Percentiles rank a stretch among this genome's conserved stretches.
phyloP scores from a whole-genome alignment of 2,113 vertebrate species.

The Scophthalmus maximus region DNA sequence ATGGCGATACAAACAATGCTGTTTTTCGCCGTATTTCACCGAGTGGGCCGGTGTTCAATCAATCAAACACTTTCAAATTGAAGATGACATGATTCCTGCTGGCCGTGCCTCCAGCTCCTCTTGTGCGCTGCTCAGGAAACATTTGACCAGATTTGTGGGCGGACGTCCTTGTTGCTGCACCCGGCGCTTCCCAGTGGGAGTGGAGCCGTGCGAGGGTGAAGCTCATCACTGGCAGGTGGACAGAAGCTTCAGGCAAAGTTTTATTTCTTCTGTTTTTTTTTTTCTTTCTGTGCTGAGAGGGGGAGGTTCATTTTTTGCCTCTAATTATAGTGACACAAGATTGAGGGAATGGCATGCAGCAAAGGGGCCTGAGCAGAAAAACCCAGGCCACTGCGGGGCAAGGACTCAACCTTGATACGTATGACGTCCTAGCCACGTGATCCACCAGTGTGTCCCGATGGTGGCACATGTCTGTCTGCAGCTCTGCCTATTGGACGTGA shows the following conservation, averaged over 20 bases:
- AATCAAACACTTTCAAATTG: slow-evolving; percentile 20
- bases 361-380: not conserved
- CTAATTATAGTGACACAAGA: not conserved
- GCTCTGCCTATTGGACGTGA: not conserved
- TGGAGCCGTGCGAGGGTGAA: slow-evolving; percentile 19
- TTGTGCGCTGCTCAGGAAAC: slow-evolving; percentile 13
- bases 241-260: slow-evolving; percentile 3
- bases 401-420: not conserved
- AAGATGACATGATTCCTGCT: slow-evolving; percentile 7
- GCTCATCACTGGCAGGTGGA: slow-evolving; percentile 37
- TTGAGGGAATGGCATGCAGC: not conserved
- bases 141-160: slow-evolving; percentile 4
- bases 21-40: too few relatives aligned
- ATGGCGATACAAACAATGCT: too few relatives aligned
- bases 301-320: not conserved
- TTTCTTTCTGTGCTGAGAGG: too few relatives aligned
- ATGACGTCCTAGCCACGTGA: not conserved
- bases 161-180: slow-evolving; percentile 22
- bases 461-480: slow-evolving; percentile 6
- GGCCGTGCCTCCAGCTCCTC: not conserved
- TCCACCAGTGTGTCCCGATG: not conserved
- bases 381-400: not conserved
- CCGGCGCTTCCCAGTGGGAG: slow-evolving; percentile 20
- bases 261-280: not conserved
- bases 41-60: slow-evolving; percentile 15